Evolutionary conservation across 2,797 vertebrate species (phyloP), one percentile per base, ranked within the genome.

Genomic region (Meda fulgida): DNA sequence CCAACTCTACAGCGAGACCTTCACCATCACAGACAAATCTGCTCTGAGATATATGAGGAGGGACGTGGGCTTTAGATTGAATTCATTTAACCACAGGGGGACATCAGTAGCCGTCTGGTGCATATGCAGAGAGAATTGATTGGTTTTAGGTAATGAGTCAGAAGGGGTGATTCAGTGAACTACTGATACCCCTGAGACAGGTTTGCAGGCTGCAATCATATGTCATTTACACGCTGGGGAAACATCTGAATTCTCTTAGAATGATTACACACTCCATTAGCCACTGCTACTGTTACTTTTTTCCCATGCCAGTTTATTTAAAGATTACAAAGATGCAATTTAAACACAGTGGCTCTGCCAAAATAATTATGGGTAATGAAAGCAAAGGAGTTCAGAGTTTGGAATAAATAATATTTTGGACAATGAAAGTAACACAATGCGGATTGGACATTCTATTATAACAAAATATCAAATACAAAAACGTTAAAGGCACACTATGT

Each of bases 131-230:
- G 84, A 65, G 83, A 92, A 93, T 92, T 92, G 91, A 94, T 94
- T 94, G 87, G 91, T 92, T 92, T 91, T 91, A 93, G 91, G 90
- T 92, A 93, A 94, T 91, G 90, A 94, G 90, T 92, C 90, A 89
- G 90, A 87, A 51, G 90, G 89, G 85, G 91, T 92, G 91, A 93
- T 92, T 92, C 91, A 92, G 89, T 92, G 91, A 90, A 86, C 89
- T 78, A 89, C 87, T 90, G 91, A 91, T 91, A 85, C 91, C 87
- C 89, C 69, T 72, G 92, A 92, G 92, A 93, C 90, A 77, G 79
- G 89, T 90, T 89, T 90, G 90, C 92, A 92, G 90, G 91, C 89
- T 89, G 86, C 80, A 89, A 90, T 93, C 92, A 93, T 93, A 89
- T 91, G 92, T 91, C 90, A 91, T 91, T 93, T 93, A 91, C 91